Base-by-base conservation (phyloP, 2,888 invertebrate species). In the Drosophila pegasa region DNA sequence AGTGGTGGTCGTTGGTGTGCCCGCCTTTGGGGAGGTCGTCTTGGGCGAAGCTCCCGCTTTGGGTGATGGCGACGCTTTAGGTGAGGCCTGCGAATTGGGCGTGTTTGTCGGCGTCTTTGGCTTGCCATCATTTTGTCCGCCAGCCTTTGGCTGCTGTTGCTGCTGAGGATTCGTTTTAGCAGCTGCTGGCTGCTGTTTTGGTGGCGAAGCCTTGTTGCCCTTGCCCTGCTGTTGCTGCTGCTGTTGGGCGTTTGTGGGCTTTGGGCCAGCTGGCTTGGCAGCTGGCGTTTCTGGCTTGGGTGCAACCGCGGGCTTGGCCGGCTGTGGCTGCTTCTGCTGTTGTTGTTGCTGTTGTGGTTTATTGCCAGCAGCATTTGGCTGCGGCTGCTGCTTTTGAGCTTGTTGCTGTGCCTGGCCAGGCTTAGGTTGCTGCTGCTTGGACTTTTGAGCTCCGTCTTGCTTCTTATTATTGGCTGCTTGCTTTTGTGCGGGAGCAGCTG, bases 41-140 rank as follows among this genome's bases (percentile, higher is more conserved):
- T 83, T 83, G 4, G 82, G 81, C 14, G 84, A 70, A 25, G 62
- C 74, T 8, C 64, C 56, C 5, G 75, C 59, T 48, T 78, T 82
- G 82, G 95, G 96, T 12, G 80, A 60, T 18, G 80, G 59, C 65
- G 93, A 93, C 41, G 92, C 94, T 90, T 90, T 94, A 8, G 75
- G 61, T 0, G 83, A 68, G 6, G 70, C 25, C 47, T 75, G 69
- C 20, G 71, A 57, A 25, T 69, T 75, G 6, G 71, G 71, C 3
- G 74, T 69, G 38, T 74, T 70, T 22, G 93, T 93, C 8, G 88
- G 71, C 25, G 78, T 78, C 51, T 69, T 73, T 2, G 63, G 69
- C 38, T 83, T 80, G 2, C 57, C 59, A 41, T 68, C 66, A 12
- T 59, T 58, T n/a, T 65, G 41, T 9, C 60, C 60, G 5, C 43